Evolutionary conservation across 2,888 invertebrate genomes (phyloP).

Genomic region (Sesamia inferens): DNA sequence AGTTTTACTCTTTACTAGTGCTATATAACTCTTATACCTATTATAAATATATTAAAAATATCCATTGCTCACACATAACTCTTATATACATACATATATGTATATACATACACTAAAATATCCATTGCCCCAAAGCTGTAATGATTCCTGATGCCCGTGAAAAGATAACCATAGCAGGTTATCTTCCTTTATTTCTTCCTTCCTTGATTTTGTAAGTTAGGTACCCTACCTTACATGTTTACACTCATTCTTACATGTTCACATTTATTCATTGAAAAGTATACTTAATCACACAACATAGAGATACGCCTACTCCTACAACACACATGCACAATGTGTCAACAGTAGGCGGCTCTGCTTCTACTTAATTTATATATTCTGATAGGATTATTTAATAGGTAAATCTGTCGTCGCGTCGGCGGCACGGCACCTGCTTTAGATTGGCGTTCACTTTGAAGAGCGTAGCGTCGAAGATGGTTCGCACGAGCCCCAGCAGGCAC

Average conservation of each 20-base stretch:
- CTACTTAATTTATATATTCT: slow-evolving; percentile 42
- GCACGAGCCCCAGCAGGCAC: slow-evolving; percentile 86
- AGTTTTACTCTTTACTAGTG: neutral
- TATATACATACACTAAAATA: neutral
- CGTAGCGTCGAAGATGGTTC: slow-evolving; percentile 89
- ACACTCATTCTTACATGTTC: neutral
- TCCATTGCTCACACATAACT: no score
- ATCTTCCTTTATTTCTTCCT: no score
- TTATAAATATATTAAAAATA: neutral
- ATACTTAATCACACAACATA: slow-evolving; percentile 25
- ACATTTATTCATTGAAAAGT: neutral
- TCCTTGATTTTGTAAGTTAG: neutral
- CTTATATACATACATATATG: no score
- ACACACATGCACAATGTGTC: slow-evolving; percentile 23
- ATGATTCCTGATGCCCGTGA: no score
- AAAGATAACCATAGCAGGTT: no score
- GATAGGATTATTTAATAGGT: slow-evolving; percentile 44
- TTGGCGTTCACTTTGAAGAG: slow-evolving; percentile 89
- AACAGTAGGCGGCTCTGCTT: slow-evolving; percentile 26
- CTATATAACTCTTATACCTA: neutral
- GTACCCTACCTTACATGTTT: neutral
- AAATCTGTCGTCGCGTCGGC: slow-evolving; percentile 60
- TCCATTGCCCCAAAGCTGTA: neutral
- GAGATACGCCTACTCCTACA: neutral
- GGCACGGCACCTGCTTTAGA: slow-evolving; percentile 83